Evolutionary conservation across 2,888 invertebrate genomes (phyloP), one percentile per base, ranked within the genome.

Genomic region (Meloe dianella): DNA sequence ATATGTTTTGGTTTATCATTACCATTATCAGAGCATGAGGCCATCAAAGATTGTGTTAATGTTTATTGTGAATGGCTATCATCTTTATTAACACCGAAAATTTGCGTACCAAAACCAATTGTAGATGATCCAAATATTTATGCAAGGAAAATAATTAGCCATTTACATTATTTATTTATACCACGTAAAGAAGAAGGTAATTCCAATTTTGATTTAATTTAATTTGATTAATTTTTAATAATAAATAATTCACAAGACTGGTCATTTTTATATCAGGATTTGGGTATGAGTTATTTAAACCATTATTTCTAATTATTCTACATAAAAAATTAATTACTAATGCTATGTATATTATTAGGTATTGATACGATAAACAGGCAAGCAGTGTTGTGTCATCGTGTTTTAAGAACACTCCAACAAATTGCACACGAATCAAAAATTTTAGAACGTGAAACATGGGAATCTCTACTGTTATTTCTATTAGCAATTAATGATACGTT

Each of bases 51-150:
- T 83, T 98, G 97, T 82, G 97, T 97, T 54, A 95, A 95, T 81
- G 93, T 98, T 38, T 98, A 98, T 81, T 97, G 97, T 83, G 96
- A 98, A 80, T 98, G 98, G 98, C 85, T 98, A 72, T 92, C 94
- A 0, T 94, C 97, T 2, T 85, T 98, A 70, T 89, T 94, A 73
- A 91, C 92, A 27, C 94, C 95, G 1, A 93, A 95, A 78, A 89
- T 94, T 63, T 93, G 95, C 74, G 93, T 97, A 20, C 98, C 98
- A 0, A 89, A 90, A 73, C 96, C 97, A 0, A 91, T 98, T 12
- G 87, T 91, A 57, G 94, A 95, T 65, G 93, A 96, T 80, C 95
- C 97, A 0, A 95, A 96, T 81, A 88, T 92, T 69, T 98, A 97
- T 83, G 93, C 95, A 0, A 87, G 95, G 73, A 93, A 92, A 83